A percentile compares a stretch with the other conserved stretches of the same genome.
phyloP scores from a whole-genome alignment of 2,113 vertebrate species.

The Dryoscopus gambensis region DNA sequence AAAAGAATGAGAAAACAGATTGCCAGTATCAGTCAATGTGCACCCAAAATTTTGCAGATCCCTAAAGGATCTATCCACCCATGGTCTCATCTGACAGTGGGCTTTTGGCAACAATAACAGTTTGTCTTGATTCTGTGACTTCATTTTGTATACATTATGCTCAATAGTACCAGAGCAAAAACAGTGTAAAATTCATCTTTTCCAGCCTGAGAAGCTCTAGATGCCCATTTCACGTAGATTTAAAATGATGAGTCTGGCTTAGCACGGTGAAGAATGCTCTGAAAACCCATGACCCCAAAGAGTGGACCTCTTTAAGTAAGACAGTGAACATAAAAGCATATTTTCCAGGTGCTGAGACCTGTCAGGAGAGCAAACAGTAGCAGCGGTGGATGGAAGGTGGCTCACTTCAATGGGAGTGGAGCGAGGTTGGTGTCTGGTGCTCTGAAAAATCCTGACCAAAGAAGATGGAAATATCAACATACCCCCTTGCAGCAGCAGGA shows the following conservation, averaged over 20 bases:
- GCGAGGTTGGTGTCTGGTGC: neutral
- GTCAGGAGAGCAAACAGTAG: neutral
- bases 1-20: neutral
- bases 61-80: neutral
- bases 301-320: neutral
- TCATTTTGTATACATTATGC: neutral
- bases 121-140: neutral
- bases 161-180: neutral
- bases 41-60: neutral
- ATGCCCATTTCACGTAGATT: neutral
- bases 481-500: neutral
- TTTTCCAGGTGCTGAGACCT: neutral
- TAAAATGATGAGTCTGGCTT: neutral
- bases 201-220: neutral
- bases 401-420: accelerated
- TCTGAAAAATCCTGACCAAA: neutral
- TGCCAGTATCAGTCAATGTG: neutral
- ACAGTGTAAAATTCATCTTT: neutral
- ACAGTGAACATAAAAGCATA: neutral
- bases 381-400: neutral
- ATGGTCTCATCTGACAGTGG: neutral
- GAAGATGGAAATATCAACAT: neutral
- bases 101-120: neutral
- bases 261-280: neutral
- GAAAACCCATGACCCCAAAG: neutral